phyloP scores from a whole-genome alignment of 2,888 invertebrate species.

The Petrolisthes cinctipes region DNA sequence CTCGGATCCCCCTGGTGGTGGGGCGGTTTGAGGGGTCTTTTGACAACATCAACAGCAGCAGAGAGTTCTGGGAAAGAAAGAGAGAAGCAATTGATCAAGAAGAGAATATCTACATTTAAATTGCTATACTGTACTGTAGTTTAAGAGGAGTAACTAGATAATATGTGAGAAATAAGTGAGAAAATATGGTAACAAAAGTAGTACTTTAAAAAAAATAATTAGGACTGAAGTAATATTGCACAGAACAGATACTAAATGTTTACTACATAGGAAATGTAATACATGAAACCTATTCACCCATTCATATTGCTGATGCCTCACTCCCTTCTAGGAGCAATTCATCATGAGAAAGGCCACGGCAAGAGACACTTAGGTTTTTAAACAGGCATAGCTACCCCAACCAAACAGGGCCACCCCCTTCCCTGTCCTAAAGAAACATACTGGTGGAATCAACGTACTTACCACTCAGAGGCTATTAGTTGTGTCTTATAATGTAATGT shows the following conservation, averaged over 20 bases:
- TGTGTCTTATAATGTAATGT: too few species aligned
- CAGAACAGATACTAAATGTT: neutral
- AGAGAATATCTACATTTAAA: neutral
- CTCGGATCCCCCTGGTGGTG: conserved; percentile 64
- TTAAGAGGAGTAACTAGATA: neutral
- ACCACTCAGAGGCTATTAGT: too few species aligned
- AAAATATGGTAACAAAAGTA: neutral
- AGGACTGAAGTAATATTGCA: neutral
- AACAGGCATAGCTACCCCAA: too few species aligned
- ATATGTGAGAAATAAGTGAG: neutral
- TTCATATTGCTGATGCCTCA: too few species aligned
- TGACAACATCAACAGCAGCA: conserved; percentile 77
- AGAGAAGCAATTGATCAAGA: neutral
- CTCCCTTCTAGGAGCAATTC: too few species aligned
- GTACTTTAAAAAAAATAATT: neutral
- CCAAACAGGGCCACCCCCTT: too few species aligned
- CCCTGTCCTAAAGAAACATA: too few species aligned
- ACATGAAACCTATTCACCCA: too few species aligned
- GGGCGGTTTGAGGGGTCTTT: conserved; percentile 80
- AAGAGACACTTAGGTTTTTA: too few species aligned
- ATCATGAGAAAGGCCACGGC: too few species aligned
- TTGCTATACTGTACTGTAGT: neutral
- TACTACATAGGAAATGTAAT: too few species aligned
- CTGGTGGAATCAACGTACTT: too few species aligned
- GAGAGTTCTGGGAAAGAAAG: conserved; percentile 27